These are phyloP conservation scores for Saccostrea glomerata DNA, from an alignment of 1,140 invertebrate genomes.

Conservation along the genomic window DNA sequence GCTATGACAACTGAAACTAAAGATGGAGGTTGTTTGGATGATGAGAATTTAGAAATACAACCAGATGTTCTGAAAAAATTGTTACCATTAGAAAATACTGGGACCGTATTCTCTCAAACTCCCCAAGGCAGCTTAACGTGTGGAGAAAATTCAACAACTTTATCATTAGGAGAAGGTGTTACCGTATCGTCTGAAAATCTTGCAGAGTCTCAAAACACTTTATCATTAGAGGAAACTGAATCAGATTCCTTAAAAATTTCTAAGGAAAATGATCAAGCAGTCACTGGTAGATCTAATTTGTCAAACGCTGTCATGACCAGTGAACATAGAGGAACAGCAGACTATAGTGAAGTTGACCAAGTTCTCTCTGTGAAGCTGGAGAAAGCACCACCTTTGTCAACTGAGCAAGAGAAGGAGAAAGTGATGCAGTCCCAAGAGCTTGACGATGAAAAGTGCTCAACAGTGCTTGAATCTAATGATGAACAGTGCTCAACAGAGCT, in stretches of 20 bases:
- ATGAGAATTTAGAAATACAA: background rate
- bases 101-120: too few species aligned
- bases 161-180: background rate
- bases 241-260: background rate
- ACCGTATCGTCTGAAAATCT: background rate
- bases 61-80: too few species aligned
- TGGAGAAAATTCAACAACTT: background rate
- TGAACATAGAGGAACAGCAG: background rate
- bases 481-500: background rate
- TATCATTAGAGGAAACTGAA: background rate
- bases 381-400: background rate
- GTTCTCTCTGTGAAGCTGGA: background rate
- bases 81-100: too few species aligned
- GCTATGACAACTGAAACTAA: background rate
- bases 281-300: background rate
- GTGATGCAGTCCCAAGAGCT: background rate
- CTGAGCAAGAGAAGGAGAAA: background rate
- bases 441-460: background rate
- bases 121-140: background rate
- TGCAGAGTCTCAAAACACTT: background rate
- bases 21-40: background rate
- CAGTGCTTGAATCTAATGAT: too few species aligned
- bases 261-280: background rate
- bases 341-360: background rate
- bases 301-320: background rate